These are phyloP conservation scores for Venusia cambrica DNA, from an alignment of 2,888 invertebrate genomes.

Conservation along the genomic window DNA sequence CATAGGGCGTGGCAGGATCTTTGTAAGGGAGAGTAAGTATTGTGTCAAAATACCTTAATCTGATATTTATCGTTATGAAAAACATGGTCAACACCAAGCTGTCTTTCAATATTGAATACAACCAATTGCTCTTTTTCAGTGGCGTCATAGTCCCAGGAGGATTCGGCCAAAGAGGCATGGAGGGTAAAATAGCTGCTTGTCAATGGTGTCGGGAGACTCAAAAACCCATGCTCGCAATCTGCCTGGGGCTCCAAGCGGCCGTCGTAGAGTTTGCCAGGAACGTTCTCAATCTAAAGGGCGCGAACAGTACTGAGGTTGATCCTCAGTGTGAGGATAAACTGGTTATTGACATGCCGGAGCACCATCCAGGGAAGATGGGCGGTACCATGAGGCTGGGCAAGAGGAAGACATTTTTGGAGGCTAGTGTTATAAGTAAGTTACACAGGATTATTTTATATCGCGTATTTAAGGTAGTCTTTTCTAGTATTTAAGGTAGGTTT, in stretches of 20 bases:
- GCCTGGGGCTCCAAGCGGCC: slow-evolving; percentile 98
- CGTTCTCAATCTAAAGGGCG: slow-evolving; percentile 87
- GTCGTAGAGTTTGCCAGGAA: slow-evolving; percentile 97
- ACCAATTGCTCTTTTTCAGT: slow-evolving; percentile 63
- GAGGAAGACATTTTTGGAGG: slow-evolving; percentile 90
- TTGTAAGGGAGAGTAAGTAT: slow-evolving; percentile 90
- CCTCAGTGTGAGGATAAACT: slow-evolving; percentile 87
- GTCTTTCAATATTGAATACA: no score
- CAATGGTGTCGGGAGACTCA: slow-evolving; percentile 95
- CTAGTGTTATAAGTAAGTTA: slow-evolving; percentile 84
- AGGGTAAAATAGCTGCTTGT: slow-evolving; percentile 97
- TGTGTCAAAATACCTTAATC: no score
- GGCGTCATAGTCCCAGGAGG: slow-evolving; percentile 98
- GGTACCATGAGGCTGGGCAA: slow-evolving; percentile 99
- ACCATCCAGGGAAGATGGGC: slow-evolving; percentile 94
- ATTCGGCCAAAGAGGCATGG: slow-evolving; percentile 96
- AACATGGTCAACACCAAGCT: no score
- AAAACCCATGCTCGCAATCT: slow-evolving; percentile 97
- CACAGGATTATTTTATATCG: no score
- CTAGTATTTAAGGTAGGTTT: no score
- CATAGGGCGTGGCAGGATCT: slow-evolving; percentile 96
- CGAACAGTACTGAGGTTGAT: slow-evolving; percentile 93
- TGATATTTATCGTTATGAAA: no score
- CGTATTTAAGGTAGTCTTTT: no score
- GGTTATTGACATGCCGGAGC: slow-evolving; percentile 99